Evolutionary conservation across 1,140 invertebrate genomes (phyloP), one percentile per base, ranked within the genome.

Genomic region (Drosophila tsacasi): DNA sequence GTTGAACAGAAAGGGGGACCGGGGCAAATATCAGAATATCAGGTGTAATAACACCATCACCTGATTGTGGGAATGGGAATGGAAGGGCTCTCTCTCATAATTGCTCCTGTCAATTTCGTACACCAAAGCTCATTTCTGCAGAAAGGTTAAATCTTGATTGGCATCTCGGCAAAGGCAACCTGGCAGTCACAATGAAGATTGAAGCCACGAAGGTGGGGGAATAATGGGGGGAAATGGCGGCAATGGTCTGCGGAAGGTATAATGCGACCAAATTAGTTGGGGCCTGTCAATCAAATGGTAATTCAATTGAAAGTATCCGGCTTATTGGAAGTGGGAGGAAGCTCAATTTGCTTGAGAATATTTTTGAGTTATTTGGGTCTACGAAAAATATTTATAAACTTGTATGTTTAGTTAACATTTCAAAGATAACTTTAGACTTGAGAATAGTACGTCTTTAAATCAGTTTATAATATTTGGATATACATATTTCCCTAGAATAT

Each of bases 71-170:
- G 23, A 17, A 25, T 23, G 27, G 32, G 10, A 32, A 12, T 32
- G 32, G 32, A 21, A 35, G 44, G 65, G 12, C 30, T 27, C 23
- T 49, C 23, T 39, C 49, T 76, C 54, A 73, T 73, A 73, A 73
- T 73, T 73, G 69, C 54, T 73, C 67, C 67, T 72, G 69, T 73
- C 69, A 72, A 72, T 69, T 72, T 72, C 55, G 40, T 58, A 40
- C 30, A 69, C 65, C 40, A 58, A 39, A 69, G 67, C 50, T 47
- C 68, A 60, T 72, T 73, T 37, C 66, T 44, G 67, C 67, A 73
- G 69, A 73, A 73, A 73, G 68, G 69, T 72, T 73, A 60, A 42
- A 44, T 37, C 67, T 40, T 76, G 74, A 76, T 76, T 76, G 74
- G 74, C 74, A 76, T 66, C 72, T 76, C 54, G 73, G 32, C 35